These are phyloP conservation scores for Anneissia japonica DNA, from an alignment of 35 echinoderm and acorn worm genomes.

Conservation along the genomic window DNA sequence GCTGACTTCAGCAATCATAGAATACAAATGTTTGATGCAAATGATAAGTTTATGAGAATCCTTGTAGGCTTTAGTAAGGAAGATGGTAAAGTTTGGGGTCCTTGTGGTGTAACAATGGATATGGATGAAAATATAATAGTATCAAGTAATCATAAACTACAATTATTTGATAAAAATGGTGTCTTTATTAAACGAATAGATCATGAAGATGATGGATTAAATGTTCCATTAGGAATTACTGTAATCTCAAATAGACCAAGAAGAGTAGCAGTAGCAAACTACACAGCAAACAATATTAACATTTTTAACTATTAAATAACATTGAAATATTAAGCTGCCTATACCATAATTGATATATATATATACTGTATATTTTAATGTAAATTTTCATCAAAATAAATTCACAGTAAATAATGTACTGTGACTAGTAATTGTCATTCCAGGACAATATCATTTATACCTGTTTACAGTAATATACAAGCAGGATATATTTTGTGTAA, in stretches of 20 bases:
- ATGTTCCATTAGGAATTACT: background rate
- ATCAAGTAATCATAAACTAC: background rate
- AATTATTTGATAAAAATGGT: background rate
- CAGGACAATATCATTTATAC: too few relatives aligned
- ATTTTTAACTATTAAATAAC: background rate
- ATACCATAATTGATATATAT: too few relatives aligned
- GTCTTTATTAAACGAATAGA: background rate
- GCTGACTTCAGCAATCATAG: background rate
- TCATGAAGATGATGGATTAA: background rate
- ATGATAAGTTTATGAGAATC: background rate
- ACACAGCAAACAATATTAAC: background rate
- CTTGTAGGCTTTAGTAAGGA: background rate
- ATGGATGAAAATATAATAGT: background rate
- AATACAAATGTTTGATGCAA: background rate
- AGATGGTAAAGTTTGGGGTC: background rate
- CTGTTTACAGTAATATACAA: too few relatives aligned
- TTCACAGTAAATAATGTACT: too few relatives aligned
- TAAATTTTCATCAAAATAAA: too few relatives aligned
- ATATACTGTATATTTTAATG: too few relatives aligned
- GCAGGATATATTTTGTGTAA: too few relatives aligned
- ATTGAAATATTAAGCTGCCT: too few relatives aligned
- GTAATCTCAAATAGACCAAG: background rate
- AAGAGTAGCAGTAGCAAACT: background rate
- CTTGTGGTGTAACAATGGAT: background rate
- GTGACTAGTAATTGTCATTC: too few relatives aligned